Base-by-base conservation (phyloP, 2,113 vertebrate species). In the Takifugu flavidus region DNA sequence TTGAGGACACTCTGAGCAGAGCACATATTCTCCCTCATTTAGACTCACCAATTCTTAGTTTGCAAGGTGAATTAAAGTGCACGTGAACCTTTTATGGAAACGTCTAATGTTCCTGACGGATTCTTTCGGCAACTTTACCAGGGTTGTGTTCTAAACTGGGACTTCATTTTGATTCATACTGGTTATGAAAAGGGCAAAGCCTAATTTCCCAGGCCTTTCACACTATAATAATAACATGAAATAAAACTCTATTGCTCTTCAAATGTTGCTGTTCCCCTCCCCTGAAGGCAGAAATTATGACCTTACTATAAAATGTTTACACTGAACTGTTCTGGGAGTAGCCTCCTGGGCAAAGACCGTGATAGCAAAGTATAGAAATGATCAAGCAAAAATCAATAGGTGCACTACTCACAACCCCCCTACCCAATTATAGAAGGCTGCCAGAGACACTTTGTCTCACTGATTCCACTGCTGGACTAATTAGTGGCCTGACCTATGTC, bases 331-430 rank as follows among this genome's bases (percentile, higher is more conserved):
- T 20, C 46, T 34, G 62, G 54, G 53, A 66, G 47, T 63, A 60
- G 43, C 70, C 56, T 66, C 60, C 26, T 45, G 31, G 57, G 54
- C 25, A 29, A 53, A 14, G 0, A 5, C 60, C 47, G 56, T 56
- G 60, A 42, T 65, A 49, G 74, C 42, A 49, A 53, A 62, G 29
- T 42, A 43, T 20, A 42, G 60, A 64, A 62, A 67, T 72, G 78
- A 81, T 73, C 56, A 72, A 75, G 72, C 53, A 68, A 67, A 76
- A 72, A 80, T 86, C 75, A 70, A 80, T 80, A 74, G 56, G 14
- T 34, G 56, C 67, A 63, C 68, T 50, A 34, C 67, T 55, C 64
- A 67, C 72, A 79, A 70, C 64, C 61, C 75, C 75, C 29, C 47
- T 71, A 26, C 43, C 70, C 70, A 82, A 79, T 85, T 80, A 80